phyloP scores from a whole-genome alignment of 2,113 vertebrate genomes.

The Tringa solitaria region DNA sequence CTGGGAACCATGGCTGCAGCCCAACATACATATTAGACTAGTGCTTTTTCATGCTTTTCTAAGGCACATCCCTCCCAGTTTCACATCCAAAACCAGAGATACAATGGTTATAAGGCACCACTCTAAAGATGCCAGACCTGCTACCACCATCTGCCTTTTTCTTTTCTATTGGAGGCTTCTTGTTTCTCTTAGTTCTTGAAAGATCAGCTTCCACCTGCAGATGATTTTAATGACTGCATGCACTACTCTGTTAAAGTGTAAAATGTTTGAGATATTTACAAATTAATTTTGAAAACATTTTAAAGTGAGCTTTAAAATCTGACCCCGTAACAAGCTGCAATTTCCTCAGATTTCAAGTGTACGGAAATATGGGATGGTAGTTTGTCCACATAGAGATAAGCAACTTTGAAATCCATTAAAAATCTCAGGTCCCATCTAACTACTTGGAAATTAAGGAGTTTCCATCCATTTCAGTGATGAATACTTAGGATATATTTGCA shows the following conservation, averaged over 20 bases:
- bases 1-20: neutral
- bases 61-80: neutral
- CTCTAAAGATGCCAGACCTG: neutral
- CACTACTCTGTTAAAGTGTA: neutral
- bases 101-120: fast-evolving
- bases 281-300: neutral
- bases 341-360: neutral
- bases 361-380: neutral
- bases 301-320: neutral
- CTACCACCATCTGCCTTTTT: neutral
- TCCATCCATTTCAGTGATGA: neutral
- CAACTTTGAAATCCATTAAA: neutral
- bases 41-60: neutral
- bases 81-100: neutral
- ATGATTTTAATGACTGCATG: neutral
- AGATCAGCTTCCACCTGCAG: neutral
- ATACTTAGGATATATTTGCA: neutral
- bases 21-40: fast-evolving
- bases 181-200: neutral
- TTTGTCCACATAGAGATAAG: neutral
- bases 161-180: neutral
- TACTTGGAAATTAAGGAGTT: neutral
- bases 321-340: neutral
- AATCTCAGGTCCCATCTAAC: neutral
- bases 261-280: neutral